A percentile compares a stretch with the other conserved stretches of the same genome.
phyloP scores from a whole-genome alignment of 2,888 invertebrate species.

The Tetragonula carbonaria region DNA sequence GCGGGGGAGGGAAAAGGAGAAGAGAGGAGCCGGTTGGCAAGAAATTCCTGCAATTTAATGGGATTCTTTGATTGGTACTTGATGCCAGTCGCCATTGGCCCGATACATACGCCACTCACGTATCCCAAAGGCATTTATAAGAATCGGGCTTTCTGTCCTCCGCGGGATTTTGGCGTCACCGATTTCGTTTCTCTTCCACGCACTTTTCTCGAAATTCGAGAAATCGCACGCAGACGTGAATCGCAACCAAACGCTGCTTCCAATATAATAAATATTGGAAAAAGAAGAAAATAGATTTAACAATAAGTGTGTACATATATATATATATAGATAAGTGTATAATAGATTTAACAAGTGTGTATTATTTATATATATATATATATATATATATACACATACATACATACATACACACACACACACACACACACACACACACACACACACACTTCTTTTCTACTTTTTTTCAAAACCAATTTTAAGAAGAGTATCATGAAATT shows the following conservation, averaged over 20 bases:
- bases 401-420: no score
- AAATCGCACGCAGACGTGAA: not conserved
- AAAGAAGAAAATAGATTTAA: no score
- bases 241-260: not conserved
- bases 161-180: constrained; percentile 66
- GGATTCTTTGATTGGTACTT: constrained; percentile 82
- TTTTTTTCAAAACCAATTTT: no score
- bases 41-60: constrained; percentile 83
- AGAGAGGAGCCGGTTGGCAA: constrained; percentile 77
- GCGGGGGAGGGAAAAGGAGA: constrained; percentile 57
- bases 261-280: no score
- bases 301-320: no score
- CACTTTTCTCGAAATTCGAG: not conserved
- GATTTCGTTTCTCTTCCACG: constrained; percentile 39
- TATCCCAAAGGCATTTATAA: constrained; percentile 76
- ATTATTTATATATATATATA: no score
- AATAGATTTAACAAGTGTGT: no score
- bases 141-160: constrained; percentile 75
- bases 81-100: constrained; percentile 78
- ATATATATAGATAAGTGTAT: no score
- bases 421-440: no score
- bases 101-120: constrained; percentile 78
- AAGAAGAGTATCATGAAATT: no score
- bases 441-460: no score
- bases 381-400: no score